Evolutionary conservation across 2,797 vertebrate genomes (phyloP), one percentile per base, ranked within the genome.

Genomic region (Gymnodraco acuticeps): DNA sequence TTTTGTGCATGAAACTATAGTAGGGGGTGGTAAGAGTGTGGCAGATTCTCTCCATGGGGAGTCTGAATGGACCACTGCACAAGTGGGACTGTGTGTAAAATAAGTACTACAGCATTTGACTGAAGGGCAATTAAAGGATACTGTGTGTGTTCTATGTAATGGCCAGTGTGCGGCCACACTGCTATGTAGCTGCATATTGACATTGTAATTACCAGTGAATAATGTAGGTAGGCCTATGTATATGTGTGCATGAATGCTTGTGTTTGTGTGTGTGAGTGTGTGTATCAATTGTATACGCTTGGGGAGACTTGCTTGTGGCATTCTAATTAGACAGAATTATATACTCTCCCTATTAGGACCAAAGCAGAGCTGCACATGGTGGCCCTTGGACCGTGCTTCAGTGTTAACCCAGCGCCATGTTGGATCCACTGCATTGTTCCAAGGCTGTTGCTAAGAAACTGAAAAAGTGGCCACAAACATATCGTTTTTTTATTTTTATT

Each of bases 91-190:
- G 54, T 78, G 70, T 76, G 74, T 64, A 50, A 83, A 73, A 65
- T 60, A 80, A 77, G 63, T 70, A 67, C 73, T 64, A 76, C 84
- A 78, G 78, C 61, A 80, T 88, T 89, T 85, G 77, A 90, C 79
- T 91, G 87, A 90, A 89, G 87, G 88, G 79, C 90, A 88, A 88
- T 87, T 90, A 91, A 89, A 90, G 85, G 81, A 71, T 80, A 70
- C 59, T 52, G 75, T 78, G 67, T 77, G 67, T 56, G 14, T 66
- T 74, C 73, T 60, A 38, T 56, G 14, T 66, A 5, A 71, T 58
- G 20, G 33, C 85, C 70, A 74, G 55, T 77, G 61, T 61, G 59
- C 75, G 67, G 58, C 80, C 76, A 73, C 75, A 19, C 53, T 78
- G 73, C 47, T 71, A 42, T 50, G 77, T 81, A 81, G 67, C 63